A percentile compares a stretch with the other conserved stretches of the same genome.
These are phyloP conservation scores for Notospermus geniculatus DNA, from an alignment of 1,140 invertebrate genomes.

Conservation along the genomic window DNA sequence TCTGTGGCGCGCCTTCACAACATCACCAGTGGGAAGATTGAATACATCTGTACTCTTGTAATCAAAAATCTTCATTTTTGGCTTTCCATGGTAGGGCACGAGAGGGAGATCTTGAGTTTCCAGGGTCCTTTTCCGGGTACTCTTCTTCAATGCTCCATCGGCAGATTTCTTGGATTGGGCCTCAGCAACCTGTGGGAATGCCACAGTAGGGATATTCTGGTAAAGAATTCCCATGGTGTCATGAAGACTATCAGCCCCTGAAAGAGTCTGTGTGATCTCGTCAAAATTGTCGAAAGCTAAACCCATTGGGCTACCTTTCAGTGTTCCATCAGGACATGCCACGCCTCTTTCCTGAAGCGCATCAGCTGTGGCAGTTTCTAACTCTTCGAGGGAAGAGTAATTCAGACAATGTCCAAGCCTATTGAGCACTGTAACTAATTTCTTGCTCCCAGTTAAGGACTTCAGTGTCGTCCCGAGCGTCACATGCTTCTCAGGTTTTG, in stretches of 20 bases:
- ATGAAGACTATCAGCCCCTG: neutral
- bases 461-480: too few species aligned
- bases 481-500: too few species aligned
- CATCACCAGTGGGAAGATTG: neutral
- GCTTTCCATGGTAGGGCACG: neutral
- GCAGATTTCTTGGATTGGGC: neutral
- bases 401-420: too few species aligned
- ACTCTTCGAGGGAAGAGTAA: too few species aligned
- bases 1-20: neutral
- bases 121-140: neutral
- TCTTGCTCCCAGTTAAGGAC: too few species aligned
- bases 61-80: neutral
- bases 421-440: too few species aligned
- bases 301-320: too few species aligned
- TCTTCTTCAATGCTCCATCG: neutral
- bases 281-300: slow-evolving; percentile 8
- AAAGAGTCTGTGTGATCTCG: neutral
- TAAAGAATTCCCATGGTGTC: neutral
- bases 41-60: neutral
- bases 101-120: neutral
- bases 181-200: too few species aligned
- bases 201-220: neutral
- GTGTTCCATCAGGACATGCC: too few species aligned
- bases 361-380: too few species aligned
- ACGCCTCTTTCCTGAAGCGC: too few species aligned